A percentile compares a stretch with the other conserved stretches of the same genome.
These are phyloP conservation scores for Enteromius thamalakanensis DNA, from an alignment of 2,797 vertebrate genomes.

Conservation along the genomic window DNA sequence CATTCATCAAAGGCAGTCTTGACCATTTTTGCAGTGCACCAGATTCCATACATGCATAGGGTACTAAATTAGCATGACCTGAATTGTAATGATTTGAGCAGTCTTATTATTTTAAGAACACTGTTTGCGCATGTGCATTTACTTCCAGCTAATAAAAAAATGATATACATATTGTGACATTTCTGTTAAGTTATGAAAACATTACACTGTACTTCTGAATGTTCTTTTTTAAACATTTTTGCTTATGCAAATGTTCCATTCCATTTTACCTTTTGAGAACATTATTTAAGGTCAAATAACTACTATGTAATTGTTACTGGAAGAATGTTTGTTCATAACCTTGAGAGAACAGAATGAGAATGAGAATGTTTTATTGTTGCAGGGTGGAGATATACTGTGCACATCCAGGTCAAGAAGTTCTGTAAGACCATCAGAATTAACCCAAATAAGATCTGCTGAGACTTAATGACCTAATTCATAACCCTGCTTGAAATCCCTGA, in stretches of 20 bases:
- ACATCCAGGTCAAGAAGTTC: constrained; percentile 9
- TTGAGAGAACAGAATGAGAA: neutral
- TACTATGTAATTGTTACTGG: neutral
- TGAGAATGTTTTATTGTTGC: neutral
- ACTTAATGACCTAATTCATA: constrained; percentile 28
- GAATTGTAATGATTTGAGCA: neutral
- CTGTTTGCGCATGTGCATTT: neutral
- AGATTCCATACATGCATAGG: neutral
- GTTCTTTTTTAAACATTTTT: neutral
- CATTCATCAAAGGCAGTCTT: neutral
- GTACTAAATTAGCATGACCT: neutral
- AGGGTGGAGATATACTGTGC: neutral
- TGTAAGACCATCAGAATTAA: neutral
- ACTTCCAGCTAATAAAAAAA: neutral
- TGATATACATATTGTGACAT: neutral
- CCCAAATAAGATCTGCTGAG: constrained; percentile 5
- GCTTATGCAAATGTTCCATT: neutral
- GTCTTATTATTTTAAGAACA: neutral
- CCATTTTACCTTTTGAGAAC: neutral
- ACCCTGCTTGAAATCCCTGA: neutral
- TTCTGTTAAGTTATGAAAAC: neutral
- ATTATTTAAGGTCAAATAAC: neutral
- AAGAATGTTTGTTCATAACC: neutral
- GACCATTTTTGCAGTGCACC: neutral
- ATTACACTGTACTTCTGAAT: too few relatives aligned